Percentiles rank a stretch among this genome's conserved stretches.
These are phyloP conservation scores for Bothrops jararaca DNA, from an alignment of 2,113 vertebrate genomes.

Conservation along the genomic window DNA sequence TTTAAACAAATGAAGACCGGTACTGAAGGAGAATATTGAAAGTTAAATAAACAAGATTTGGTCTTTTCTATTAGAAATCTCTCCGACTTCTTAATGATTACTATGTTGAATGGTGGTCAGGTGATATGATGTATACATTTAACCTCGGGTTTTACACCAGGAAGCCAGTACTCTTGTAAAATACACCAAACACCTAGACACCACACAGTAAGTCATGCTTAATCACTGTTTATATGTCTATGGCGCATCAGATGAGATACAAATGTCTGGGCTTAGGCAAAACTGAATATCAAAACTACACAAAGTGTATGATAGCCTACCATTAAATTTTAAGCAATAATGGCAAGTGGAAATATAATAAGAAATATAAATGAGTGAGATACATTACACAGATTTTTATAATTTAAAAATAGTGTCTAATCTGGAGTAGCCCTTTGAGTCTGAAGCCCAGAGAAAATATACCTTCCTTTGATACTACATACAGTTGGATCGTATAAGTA, in stretches of 20 bases:
- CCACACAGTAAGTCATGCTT: not conserved
- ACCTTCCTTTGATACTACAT: not conserved
- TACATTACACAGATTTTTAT: not conserved
- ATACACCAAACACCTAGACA: not conserved
- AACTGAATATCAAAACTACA: not conserved
- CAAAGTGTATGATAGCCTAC: not conserved
- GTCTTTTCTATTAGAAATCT: not conserved
- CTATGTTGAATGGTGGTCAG: not conserved
- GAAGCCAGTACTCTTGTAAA: not conserved
- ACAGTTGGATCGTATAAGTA: too few relatives aligned
- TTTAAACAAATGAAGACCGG: not conserved
- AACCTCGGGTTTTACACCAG: not conserved
- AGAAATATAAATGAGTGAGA: not conserved
- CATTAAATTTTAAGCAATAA: not conserved
- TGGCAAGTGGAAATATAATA: not conserved
- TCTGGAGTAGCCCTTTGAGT: not conserved
- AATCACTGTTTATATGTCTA: not conserved
- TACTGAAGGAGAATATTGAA: not conserved
- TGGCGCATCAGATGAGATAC: not conserved
- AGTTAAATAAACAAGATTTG: not conserved
- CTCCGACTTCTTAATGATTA: not conserved
- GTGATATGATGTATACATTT: not conserved
- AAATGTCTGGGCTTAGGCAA: not conserved
- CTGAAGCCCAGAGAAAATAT: not conserved
- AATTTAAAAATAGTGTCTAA: not conserved